Evolutionary conservation across 2,113 vertebrate genomes (phyloP).

Genomic region (Puntigrus tetrazona): DNA sequence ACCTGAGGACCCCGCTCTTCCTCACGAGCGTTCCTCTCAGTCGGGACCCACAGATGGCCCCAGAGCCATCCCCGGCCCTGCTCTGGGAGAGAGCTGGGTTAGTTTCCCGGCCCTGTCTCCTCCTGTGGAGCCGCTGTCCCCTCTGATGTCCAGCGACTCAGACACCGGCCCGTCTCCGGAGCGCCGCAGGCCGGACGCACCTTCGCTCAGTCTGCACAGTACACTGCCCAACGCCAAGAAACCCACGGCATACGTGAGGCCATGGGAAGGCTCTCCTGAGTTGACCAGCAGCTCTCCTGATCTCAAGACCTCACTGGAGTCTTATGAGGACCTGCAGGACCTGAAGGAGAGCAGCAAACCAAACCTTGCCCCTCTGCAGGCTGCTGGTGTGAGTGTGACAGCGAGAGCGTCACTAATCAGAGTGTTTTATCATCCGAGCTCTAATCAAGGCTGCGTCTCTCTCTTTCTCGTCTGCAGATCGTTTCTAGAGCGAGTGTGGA

Average conservation of each 20-base stretch:
- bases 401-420: background rate
- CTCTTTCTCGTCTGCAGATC: constrained; percentile 63
- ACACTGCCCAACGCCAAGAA: constrained; percentile 87
- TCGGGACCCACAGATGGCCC: no score
- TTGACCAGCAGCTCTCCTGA: constrained; percentile 82
- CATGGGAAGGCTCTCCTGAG: constrained; percentile 96
- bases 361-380: constrained; percentile 73
- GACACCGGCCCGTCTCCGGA: constrained; percentile 63
- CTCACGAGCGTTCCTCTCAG: no score
- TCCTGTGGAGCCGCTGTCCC: constrained; percentile 68
- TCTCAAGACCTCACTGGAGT: constrained; percentile 81
- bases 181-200: constrained; percentile 59
- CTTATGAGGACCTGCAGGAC: constrained; percentile 72
- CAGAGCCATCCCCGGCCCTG: background rate
- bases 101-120: constrained; percentile 67
- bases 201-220: constrained; percentile 76
- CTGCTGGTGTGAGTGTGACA: constrained; percentile 81
- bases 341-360: constrained; percentile 72
- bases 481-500: constrained; percentile 85
- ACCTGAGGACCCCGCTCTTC: background rate
- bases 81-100: constrained; percentile 36
- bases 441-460: background rate
- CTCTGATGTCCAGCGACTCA: constrained; percentile 71
- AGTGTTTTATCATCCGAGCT: background rate
- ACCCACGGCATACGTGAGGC: constrained; percentile 93